Conservation (phyloP, 2,888 invertebrate genomes). For the Ichneumon xanthorius region DNA sequence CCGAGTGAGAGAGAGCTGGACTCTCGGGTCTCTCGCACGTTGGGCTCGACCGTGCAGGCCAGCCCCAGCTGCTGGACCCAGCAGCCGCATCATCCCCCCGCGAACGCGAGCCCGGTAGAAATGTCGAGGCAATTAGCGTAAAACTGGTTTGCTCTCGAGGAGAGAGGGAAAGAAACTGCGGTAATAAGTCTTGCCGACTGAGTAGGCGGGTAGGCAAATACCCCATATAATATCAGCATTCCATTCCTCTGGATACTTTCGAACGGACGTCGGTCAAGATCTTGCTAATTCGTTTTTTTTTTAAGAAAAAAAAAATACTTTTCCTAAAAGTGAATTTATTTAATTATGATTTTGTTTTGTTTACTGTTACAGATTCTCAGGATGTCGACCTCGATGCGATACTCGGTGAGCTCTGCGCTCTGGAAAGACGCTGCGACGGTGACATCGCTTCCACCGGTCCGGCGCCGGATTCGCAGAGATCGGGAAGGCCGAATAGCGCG, state of each 20-base stretch:
- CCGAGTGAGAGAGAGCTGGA: constrained; percentile 49
- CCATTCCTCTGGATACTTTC: constrained; percentile 14
- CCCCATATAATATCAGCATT: constrained; percentile 18
- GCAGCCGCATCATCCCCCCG: constrained; percentile 53
- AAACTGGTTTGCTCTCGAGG: constrained; percentile 75
- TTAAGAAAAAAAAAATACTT: background rate
- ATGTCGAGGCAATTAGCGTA: constrained; percentile 76
- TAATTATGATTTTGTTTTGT: background rate
- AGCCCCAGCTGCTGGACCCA: constrained; percentile 43
- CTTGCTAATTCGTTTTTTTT: background rate
- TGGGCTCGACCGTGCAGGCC: constrained; percentile 51
- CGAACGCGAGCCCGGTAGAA: constrained; percentile 62
- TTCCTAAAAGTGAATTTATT: background rate
- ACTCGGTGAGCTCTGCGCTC: constrained; percentile 96
- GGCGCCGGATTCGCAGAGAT: constrained; percentile 80
- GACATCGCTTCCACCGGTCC: constrained; percentile 82
- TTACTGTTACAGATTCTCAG: constrained; percentile 90
- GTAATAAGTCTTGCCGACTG: constrained; percentile 43
- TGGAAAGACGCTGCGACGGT: constrained; percentile 90
- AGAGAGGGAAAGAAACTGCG: constrained; percentile 11
- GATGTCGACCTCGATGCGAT: constrained; percentile 99
- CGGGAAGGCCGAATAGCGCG: constrained; percentile 79
- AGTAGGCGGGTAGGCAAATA: constrained; percentile 42
- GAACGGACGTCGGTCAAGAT: background rate
- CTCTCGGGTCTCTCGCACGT: constrained; percentile 49